These are phyloP conservation scores for Accipiter virgatus DNA, from an alignment of 2,113 vertebrate genomes.

Conservation along the genomic window DNA sequence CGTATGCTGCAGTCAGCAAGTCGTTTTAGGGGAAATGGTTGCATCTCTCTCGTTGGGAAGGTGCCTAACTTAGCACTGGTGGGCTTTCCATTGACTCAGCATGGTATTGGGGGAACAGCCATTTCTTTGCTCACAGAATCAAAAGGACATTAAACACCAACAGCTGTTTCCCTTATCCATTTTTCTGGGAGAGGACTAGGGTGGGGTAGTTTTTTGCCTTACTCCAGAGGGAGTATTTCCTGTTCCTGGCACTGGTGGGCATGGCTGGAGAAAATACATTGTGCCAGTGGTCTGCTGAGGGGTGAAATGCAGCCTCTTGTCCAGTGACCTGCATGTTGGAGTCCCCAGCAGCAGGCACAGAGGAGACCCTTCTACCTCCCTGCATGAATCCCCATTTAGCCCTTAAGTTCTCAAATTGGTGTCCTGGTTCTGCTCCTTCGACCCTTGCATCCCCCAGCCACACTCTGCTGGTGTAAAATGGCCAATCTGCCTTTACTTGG, in stretches of 20 bases:
- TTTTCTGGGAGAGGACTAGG: neutral
- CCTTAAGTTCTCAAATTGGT: neutral
- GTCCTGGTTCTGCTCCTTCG: neutral
- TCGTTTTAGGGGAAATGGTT: neutral
- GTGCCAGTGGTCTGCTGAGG: neutral
- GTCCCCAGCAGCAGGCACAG: neutral
- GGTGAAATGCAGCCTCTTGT: neutral
- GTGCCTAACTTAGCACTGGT: neutral
- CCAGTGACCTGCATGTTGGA: neutral
- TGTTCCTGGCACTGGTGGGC: neutral
- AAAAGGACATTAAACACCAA: neutral
- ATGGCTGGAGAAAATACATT: neutral
- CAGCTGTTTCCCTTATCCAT: neutral
- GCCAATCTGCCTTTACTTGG: neutral
- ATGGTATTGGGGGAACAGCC: neutral
- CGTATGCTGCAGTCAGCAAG: accelerated
- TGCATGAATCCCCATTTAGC: neutral
- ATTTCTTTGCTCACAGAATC: neutral
- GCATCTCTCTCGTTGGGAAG: neutral
- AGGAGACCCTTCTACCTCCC: neutral
- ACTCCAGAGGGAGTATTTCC: neutral
- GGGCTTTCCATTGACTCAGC: neutral
- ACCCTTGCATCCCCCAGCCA: neutral
- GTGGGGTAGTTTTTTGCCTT: neutral
- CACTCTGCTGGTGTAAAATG: neutral